Conservation (phyloP, 2,888 invertebrate genomes). For the Drosophila phalerata region DNA sequence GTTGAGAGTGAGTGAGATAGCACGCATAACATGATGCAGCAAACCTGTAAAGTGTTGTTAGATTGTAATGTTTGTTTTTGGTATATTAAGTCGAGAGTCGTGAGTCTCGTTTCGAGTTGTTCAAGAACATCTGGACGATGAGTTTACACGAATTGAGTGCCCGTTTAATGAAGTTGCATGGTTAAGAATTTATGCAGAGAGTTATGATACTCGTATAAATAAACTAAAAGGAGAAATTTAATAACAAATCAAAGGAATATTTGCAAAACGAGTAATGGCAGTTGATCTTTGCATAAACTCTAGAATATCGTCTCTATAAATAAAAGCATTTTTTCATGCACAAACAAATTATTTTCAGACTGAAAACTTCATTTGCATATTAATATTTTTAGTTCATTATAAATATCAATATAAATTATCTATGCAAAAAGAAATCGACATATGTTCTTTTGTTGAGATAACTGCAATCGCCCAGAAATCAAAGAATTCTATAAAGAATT, state of each 20-base stretch:
- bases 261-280: background rate
- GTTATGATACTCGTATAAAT: slow-evolving; percentile 28
- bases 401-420: too few species aligned
- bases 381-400: too few species aligned
- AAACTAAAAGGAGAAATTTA: slow-evolving; percentile 15
- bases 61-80: slow-evolving; percentile 47
- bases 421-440: too few species aligned
- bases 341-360: background rate
- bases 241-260: background rate
- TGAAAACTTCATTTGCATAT: too few species aligned
- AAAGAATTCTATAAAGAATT: background rate
- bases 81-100: slow-evolving; percentile 36
- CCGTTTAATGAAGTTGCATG: slow-evolving; percentile 64
- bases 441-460: too few species aligned
- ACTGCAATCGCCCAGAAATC: too few species aligned
- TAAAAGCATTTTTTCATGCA: too few species aligned
- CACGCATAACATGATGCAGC: slow-evolving; percentile 44
- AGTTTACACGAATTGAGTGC: slow-evolving; percentile 61
- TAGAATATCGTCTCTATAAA: background rate
- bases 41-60: slow-evolving; percentile 62
- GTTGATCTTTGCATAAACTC: background rate
- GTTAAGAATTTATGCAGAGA: slow-evolving; percentile 28
- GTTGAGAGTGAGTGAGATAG: background rate
- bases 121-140: slow-evolving; percentile 62
- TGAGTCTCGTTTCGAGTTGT: slow-evolving; percentile 37